Evolutionary conservation across 2,113 vertebrate species (phyloP).

Genomic region (Dasyurus viverrinus): DNA sequence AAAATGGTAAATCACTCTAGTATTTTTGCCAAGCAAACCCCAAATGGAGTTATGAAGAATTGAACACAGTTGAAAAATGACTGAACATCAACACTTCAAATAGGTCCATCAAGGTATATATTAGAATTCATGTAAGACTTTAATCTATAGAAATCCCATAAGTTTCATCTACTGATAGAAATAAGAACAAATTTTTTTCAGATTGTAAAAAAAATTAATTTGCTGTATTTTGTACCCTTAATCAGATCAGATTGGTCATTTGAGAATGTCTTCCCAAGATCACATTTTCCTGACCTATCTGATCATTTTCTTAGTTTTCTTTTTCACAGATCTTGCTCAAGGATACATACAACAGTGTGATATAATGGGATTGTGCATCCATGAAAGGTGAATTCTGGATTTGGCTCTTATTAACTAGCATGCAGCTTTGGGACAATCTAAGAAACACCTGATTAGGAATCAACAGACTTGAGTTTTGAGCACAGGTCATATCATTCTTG

Average conservation of each 20-base stretch:
- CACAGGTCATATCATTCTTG: not conserved
- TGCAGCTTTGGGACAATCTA: not conserved
- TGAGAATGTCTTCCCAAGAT: slow-evolving; percentile 3
- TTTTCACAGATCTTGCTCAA: not conserved
- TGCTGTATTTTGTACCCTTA: not conserved
- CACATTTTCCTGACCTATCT: not conserved
- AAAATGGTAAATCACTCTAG: not conserved
- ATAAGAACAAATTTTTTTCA: not conserved
- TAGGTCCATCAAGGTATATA: not conserved
- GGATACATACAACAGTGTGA: not conserved
- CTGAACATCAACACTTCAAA: not conserved
- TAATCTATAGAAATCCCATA: not conserved
- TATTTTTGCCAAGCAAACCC: not conserved
- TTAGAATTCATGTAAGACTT: not conserved
- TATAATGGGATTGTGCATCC: not conserved
- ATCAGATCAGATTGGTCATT: not conserved
- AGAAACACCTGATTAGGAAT: not conserved
- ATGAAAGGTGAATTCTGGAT: not conserved
- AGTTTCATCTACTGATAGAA: not conserved
- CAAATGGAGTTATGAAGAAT: not conserved
- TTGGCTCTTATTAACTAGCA: not conserved
- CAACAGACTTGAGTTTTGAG: not conserved
- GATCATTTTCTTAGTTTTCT: not conserved
- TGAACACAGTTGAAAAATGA: not conserved
- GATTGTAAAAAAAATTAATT: not conserved